Conservation (phyloP, 2,113 vertebrate genomes). For the Formicarius rufipectus region DNA sequence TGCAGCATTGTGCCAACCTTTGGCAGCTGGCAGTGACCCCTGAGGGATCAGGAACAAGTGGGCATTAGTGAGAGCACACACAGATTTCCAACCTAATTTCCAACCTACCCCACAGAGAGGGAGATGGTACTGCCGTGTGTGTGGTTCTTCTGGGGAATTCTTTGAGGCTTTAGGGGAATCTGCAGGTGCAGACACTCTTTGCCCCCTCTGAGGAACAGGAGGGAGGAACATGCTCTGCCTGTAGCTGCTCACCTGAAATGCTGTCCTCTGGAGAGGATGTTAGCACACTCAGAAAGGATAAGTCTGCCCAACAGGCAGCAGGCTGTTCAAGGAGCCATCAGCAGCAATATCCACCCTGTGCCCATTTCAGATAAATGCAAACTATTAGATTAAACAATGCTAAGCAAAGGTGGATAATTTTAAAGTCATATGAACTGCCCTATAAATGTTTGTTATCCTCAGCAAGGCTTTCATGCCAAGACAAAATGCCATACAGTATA, state of each 20-base stretch:
- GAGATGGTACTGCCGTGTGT: fast-evolving
- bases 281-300: neutral
- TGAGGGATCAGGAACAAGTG: neutral
- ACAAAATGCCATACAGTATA: slow-evolving; percentile 30
- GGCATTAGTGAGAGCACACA: neutral
- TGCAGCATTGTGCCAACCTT: neutral
- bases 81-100: no score
- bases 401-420: slow-evolving; percentile 20
- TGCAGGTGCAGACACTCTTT: neutral
- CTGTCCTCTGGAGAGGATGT: neutral
- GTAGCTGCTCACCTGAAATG: neutral
- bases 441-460: slow-evolving; percentile 51
- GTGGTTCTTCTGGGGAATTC: neutral
- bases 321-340: neutral
- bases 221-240: neutral
- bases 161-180: neutral
- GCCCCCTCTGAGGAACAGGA: neutral
- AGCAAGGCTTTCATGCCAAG: slow-evolving; percentile 20
- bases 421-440: slow-evolving; percentile 31
- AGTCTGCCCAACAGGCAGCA: neutral
- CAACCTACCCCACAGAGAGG: neutral
- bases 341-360: neutral
- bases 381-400: neutral
- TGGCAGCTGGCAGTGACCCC: neutral
- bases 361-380: neutral